Conservation (phyloP, 2,797 vertebrate genomes). For the Sebastiscus albofasciatus region DNA sequence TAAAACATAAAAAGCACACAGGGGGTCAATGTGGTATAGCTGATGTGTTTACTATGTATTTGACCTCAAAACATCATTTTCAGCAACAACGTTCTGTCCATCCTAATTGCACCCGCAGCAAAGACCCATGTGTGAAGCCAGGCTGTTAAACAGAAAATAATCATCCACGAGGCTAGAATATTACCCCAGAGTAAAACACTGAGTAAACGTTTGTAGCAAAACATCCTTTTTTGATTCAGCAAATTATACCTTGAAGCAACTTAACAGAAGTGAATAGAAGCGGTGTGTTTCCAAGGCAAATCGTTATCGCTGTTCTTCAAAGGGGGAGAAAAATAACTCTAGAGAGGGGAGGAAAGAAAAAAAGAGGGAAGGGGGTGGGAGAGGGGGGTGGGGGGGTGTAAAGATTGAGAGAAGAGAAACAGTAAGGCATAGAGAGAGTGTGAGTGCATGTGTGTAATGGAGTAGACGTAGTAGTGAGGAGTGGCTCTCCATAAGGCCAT, state of each 20-base stretch:
- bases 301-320: slow-evolving; percentile 64
- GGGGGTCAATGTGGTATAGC: slow-evolving; percentile 41
- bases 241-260: slow-evolving; percentile 68
- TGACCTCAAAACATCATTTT: slow-evolving; percentile 64
- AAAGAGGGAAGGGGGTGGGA: background rate
- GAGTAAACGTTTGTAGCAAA: slow-evolving; percentile 61
- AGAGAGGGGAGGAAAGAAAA: slow-evolving; percentile 1
- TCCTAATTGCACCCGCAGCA: slow-evolving; percentile 56
- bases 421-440: slow-evolving; percentile 2
- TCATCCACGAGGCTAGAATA: slow-evolving; percentile 46
- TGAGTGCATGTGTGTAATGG: slow-evolving; percentile 22
- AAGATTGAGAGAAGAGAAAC: slow-evolving; percentile 41
- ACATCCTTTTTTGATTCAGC: slow-evolving; percentile 53
- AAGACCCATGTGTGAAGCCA: slow-evolving; percentile 37
- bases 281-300: slow-evolving; percentile 61
- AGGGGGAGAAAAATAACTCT: slow-evolving; percentile 57
- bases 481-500: slow-evolving; percentile 61
- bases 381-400: background rate
- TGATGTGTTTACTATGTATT: slow-evolving; percentile 54
- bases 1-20: slow-evolving; percentile 45
- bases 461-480: slow-evolving; percentile 50
- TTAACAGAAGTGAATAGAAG: slow-evolving; percentile 50
- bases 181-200: slow-evolving; percentile 58
- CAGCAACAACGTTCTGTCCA: slow-evolving; percentile 35
- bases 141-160: slow-evolving; percentile 59